phyloP scores from a whole-genome alignment of 92 coral and sea anemone genomes.

The Porites cylindrica region DNA sequence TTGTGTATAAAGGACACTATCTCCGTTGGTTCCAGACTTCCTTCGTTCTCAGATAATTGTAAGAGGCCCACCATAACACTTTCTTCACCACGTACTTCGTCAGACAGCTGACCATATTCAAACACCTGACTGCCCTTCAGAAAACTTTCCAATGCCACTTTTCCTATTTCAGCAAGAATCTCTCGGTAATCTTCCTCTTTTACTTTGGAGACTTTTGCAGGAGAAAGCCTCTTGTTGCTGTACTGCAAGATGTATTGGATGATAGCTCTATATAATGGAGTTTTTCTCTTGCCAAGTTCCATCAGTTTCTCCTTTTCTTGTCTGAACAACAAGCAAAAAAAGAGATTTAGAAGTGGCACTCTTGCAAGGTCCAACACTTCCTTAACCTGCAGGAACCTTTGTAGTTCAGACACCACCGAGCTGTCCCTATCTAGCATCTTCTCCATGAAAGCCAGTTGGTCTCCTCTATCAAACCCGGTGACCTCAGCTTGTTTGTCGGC shows the following conservation, averaged over 20 bases:
- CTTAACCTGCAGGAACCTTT: too few relatives aligned
- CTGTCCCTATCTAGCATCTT: too few relatives aligned
- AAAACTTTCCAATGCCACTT: conserved; percentile 42
- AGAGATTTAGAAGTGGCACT: too few relatives aligned
- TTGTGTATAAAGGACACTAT: conserved; percentile 56
- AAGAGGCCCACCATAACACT: conserved; percentile 30
- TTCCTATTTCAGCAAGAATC: conserved; percentile 17
- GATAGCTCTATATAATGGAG: conserved; percentile 21
- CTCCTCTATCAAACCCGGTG: too few relatives aligned
- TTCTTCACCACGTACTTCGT: conserved; percentile 2
- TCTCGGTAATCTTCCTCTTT: conserved; percentile 12
- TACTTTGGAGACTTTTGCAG: not conserved
- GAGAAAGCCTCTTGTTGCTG: not conserved
- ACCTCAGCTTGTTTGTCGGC: too few relatives aligned
- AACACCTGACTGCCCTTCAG: conserved; percentile 29
- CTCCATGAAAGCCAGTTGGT: too few relatives aligned
- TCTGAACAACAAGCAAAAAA: conserved; percentile 38
- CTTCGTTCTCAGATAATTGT: conserved; percentile 7
- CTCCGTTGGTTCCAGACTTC: conserved; percentile 16
- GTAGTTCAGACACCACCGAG: too few relatives aligned
- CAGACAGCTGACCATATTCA: conserved; percentile 41
- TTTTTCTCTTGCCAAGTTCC: not conserved
- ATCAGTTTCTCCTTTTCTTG: not conserved
- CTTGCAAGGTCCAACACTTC: too few relatives aligned
- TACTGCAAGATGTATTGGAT: conserved; percentile 15